phyloP scores from a whole-genome alignment of 2,888 invertebrate genomes.

The Octodonta nipae region DNA sequence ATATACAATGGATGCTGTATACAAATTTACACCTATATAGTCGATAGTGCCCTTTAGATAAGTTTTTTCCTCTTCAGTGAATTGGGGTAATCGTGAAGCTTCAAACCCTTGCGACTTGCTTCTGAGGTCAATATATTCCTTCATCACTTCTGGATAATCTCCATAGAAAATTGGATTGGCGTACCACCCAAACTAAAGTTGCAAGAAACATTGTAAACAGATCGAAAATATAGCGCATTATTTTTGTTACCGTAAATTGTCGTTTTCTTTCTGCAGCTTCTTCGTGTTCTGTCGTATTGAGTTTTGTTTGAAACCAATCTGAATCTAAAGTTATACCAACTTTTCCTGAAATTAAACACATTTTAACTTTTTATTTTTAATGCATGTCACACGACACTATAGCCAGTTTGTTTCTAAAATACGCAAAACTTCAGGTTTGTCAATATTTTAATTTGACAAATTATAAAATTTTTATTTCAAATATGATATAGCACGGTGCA shows the following conservation, averaged over 20 bases:
- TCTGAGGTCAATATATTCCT: slow-evolving; percentile 42
- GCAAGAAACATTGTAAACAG: neutral
- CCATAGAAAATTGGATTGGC: slow-evolving; percentile 49
- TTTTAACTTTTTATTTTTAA: no score
- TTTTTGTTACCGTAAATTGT: slow-evolving; percentile 40
- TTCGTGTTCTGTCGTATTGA: slow-evolving; percentile 40
- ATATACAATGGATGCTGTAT: slow-evolving; percentile 5
- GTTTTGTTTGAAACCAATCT: slow-evolving; percentile 48
- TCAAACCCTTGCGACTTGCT: slow-evolving; percentile 45
- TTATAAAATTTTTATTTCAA: no score
- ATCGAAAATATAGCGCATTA: neutral
- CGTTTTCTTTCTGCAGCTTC: slow-evolving; percentile 44
- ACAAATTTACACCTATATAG: slow-evolving; percentile 11
- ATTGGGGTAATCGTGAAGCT: slow-evolving; percentile 47
- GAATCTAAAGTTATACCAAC: slow-evolving; percentile 42
- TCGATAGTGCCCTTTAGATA: slow-evolving; percentile 42
- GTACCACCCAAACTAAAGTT: slow-evolving; percentile 15
- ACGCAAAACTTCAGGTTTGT: no score
- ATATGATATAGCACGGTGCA: no score
- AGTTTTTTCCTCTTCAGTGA: slow-evolving; percentile 45
- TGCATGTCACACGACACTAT: no score
- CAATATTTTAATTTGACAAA: no score
- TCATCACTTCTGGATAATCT: slow-evolving; percentile 54
- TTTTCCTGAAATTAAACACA: slow-evolving; percentile 15
- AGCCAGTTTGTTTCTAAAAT: no score